phyloP scores from a whole-genome alignment of 2,113 vertebrate species.

The Origma solitaria region DNA sequence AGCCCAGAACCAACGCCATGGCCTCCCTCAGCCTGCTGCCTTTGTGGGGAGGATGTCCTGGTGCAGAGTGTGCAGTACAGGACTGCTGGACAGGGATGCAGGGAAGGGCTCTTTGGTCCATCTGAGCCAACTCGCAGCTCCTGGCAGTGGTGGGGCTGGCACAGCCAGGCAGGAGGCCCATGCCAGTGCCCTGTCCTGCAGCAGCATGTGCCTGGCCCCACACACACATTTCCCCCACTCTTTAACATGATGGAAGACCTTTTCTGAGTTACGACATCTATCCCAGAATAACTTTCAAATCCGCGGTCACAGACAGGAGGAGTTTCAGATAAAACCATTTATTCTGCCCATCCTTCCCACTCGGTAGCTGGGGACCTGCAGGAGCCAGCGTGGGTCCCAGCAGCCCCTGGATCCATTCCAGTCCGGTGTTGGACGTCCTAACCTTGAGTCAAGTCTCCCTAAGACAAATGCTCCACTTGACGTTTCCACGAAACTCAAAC shows the following conservation, averaged over 20 bases:
- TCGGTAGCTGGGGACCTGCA: background rate
- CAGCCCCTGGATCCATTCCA: background rate
- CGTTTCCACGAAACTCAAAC: background rate
- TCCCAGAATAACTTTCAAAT: background rate
- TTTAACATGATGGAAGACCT: background rate
- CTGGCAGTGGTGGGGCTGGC: background rate
- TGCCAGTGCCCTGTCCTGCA: background rate
- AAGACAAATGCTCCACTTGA: background rate
- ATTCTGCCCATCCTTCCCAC: background rate
- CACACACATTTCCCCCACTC: background rate
- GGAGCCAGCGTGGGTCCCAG: accelerated
- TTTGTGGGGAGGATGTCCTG: background rate
- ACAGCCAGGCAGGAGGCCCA: background rate
- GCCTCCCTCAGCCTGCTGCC: background rate
- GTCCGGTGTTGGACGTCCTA: background rate
- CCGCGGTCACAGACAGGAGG: background rate
- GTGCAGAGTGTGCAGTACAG: background rate
- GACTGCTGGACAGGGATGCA: background rate
- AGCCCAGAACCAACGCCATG: background rate
- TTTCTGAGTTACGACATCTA: background rate
- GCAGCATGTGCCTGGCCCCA: accelerated
- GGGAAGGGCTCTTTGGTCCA: background rate
- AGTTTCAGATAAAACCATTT: background rate
- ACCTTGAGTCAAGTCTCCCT: slow-evolving; percentile 12
- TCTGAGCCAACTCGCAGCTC: background rate